Base-by-base conservation (phyloP, 2,113 vertebrate genomes). In the Passer domesticus region DNA sequence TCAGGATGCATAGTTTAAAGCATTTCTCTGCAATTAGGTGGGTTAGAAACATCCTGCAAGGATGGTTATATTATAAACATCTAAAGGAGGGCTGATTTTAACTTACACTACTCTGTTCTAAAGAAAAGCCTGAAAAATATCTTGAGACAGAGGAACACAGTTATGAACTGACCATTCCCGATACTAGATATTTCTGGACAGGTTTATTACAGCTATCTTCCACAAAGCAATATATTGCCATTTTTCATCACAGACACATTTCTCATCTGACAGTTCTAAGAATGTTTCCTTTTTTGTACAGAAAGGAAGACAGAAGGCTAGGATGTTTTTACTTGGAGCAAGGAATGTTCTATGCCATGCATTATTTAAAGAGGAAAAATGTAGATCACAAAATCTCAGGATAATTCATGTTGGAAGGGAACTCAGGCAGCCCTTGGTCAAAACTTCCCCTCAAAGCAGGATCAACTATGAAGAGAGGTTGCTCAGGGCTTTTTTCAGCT, bases 331-430 rank as follows among this genome's bases (percentile, higher is more conserved):
- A 92, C 56, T 86, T 64, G 23, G 41, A 96, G 52, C 64, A 87
- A 83, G 66, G 43, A 90, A 92, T 90, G 37, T 87, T 87, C 64
- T 90, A 60, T 81, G 52, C 52, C 13, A 49, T 78, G 37, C 66
- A 90, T 90, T 93, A 95, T 83, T 97, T 93, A 83, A 73, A 49
- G 19, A 72, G 68, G 55, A 92, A 70, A 83, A 88, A 78, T 75
- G 56, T 63, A 93, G 56, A 89, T 84, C 66, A n/a, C 41, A 78
- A 25, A n/a, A 90, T 82, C 49, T 78, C 11, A 50, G 67, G 72
- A 70, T 67, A 94, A 86, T 81, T 94, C 53, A 30, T 60, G 22
- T 56, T 67, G 64, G 72, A 88, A 88, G 27, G 39, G 39, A 92
- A 59, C 33, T 88, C 35, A 55, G 68, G 37, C 41, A 13, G 55